These are phyloP conservation scores for Spilarctia lutea DNA, from an alignment of 2,888 invertebrate genomes.

Conservation along the genomic window DNA sequence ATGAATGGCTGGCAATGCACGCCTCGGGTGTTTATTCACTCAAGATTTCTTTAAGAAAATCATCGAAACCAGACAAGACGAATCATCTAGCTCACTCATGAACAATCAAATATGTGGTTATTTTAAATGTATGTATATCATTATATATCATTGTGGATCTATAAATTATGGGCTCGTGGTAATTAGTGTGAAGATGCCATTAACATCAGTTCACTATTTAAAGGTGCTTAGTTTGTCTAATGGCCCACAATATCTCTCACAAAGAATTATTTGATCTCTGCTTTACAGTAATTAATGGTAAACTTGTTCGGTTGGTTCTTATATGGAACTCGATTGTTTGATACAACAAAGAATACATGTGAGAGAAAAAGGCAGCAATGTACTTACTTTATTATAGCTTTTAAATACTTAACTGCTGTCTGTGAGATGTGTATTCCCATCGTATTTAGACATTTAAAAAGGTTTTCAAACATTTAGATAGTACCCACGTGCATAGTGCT, in stretches of 20 bases:
- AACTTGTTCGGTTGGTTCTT: conserved; percentile 14
- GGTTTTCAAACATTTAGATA: background rate
- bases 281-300: conserved; percentile 49
- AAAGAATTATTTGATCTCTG: conserved; percentile 52
- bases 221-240: conserved; percentile 60
- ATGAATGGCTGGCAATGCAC: too few relatives aligned
- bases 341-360: conserved; percentile 2
- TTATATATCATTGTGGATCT: conserved; percentile 43
- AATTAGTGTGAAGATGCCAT: conserved; percentile 68
- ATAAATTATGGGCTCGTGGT: conserved; percentile 66
- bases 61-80: background rate
- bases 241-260: conserved; percentile 58
- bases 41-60: background rate
- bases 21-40: too few relatives aligned
- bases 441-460: background rate
- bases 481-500: background rate
- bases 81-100: background rate
- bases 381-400: background rate
- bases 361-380: conserved; percentile 1
- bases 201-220: conserved; percentile 56
- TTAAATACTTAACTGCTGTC: background rate
- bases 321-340: conserved; percentile 2
- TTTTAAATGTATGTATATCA: conserved; percentile 2
- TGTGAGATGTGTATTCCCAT: background rate
- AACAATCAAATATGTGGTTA: background rate